Percentiles rank a stretch among this genome's conserved stretches.
phyloP scores from a whole-genome alignment of 2,113 vertebrate genomes.

The Eubucco bourcierii region DNA sequence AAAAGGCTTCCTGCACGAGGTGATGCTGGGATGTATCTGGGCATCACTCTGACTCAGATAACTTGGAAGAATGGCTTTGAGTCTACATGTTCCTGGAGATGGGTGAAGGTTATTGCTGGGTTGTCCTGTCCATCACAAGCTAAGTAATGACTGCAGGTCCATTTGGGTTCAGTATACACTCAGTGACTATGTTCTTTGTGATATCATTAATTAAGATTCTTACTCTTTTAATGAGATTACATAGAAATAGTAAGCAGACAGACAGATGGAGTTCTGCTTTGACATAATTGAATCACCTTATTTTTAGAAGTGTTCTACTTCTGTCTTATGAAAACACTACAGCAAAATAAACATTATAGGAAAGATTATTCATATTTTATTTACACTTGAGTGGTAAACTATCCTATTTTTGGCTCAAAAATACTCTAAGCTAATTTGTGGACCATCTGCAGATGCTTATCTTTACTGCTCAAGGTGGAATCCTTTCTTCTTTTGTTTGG shows the following conservation, averaged over 20 bases:
- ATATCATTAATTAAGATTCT: background rate
- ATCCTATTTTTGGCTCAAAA: background rate
- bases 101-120: background rate
- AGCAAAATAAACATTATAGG: background rate
- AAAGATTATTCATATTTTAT: background rate
- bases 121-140: background rate
- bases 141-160: background rate
- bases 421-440: background rate
- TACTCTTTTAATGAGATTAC: background rate
- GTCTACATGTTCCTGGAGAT: fast-evolving
- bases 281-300: background rate
- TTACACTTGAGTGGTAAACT: background rate
- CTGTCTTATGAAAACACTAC: background rate
- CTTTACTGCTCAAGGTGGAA: background rate
- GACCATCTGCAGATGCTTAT: background rate
- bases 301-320: background rate
- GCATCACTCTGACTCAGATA: background rate
- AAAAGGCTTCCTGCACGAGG: background rate
- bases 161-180: background rate
- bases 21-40: background rate
- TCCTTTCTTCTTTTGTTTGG: background rate
- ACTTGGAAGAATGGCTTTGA: background rate
- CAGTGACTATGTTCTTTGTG: background rate
- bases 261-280: background rate
- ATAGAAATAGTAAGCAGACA: background rate